Conservation (phyloP, 2,888 invertebrate species). For the Tridacna gigas region DNA sequence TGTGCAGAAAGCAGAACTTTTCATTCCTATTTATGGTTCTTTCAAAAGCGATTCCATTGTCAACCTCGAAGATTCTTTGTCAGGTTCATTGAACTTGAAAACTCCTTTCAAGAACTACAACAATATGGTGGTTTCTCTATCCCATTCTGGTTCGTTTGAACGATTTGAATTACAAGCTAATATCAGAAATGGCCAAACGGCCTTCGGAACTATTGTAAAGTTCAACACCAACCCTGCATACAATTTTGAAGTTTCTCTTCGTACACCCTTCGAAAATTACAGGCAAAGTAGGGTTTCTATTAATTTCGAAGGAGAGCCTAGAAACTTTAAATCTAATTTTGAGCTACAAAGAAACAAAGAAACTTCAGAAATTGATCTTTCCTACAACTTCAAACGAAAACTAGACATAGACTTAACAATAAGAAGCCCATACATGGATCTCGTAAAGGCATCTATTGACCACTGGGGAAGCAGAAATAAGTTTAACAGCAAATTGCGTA, state of each 20-base stretch:
- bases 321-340: slow-evolving; percentile 43
- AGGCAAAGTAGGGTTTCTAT: slow-evolving; percentile 28
- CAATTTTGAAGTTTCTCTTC: slow-evolving; percentile 24
- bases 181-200: slow-evolving; percentile 24
- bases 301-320: slow-evolving; percentile 41
- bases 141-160: slow-evolving; percentile 37
- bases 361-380: slow-evolving; percentile 41
- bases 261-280: slow-evolving; percentile 43
- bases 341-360: slow-evolving; percentile 55
- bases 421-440: slow-evolving; percentile 41
- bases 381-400: slow-evolving; percentile 30
- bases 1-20: slow-evolving; percentile 37
- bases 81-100: slow-evolving; percentile 19
- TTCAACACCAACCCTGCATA: slow-evolving; percentile 25
- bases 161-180: slow-evolving; percentile 37
- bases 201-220: slow-evolving; percentile 35
- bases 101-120: slow-evolving; percentile 49
- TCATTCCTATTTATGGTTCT: slow-evolving; percentile 26
- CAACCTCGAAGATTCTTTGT: slow-evolving; percentile 13
- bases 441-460: slow-evolving; percentile 48
- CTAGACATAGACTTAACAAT: slow-evolving; percentile 50
- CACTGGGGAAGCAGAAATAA: slow-evolving; percentile 49
- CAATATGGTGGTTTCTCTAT: slow-evolving; percentile 37
- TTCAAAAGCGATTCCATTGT: slow-evolving; percentile 23
- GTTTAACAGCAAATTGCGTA: slow-evolving; percentile 25